These are phyloP conservation scores for Sinopyrophorus schimmeli DNA, from an alignment of 2,888 invertebrate genomes.

Conservation along the genomic window DNA sequence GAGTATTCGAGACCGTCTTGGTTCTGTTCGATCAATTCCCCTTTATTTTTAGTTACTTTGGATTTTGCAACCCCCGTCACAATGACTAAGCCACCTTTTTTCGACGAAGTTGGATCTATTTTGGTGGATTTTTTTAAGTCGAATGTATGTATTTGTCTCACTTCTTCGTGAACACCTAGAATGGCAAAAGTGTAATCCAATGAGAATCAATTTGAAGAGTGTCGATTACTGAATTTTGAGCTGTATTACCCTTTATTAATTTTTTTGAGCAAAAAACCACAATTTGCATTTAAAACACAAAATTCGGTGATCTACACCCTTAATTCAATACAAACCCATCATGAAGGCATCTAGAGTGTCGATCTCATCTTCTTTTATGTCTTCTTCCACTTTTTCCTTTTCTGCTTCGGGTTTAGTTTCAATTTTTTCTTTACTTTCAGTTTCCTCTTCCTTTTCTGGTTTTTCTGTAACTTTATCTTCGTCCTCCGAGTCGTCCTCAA, in stretches of 20 bases:
- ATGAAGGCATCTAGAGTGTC: slow-evolving; percentile 98
- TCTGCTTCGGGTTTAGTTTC: slow-evolving; percentile 35
- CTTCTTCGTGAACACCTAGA: slow-evolving; percentile 70
- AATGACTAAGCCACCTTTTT: slow-evolving; percentile 72
- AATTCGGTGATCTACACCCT: too few species aligned
- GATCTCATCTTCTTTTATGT: slow-evolving; percentile 74
- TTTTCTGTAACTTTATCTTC: slow-evolving; percentile 63
- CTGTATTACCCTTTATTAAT: background rate
- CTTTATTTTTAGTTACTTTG: slow-evolving; percentile 78
- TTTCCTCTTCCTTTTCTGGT: slow-evolving; percentile 42
- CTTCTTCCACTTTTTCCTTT: slow-evolving; percentile 52
- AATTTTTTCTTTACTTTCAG: slow-evolving; percentile 33
- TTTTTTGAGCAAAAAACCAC: too few species aligned
- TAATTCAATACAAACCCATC: slow-evolving; percentile 63
- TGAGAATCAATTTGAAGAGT: background rate
- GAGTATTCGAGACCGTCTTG: slow-evolving; percentile 98
- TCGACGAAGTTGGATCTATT: slow-evolving; percentile 50
- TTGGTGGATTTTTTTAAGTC: slow-evolving; percentile 62
- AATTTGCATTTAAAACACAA: too few species aligned
- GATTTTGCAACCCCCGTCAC: slow-evolving; percentile 85
- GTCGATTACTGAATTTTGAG: background rate
- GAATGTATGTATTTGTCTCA: slow-evolving; percentile 76
- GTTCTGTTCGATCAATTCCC: slow-evolving; percentile 98
- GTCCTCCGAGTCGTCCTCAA: slow-evolving; percentile 96
- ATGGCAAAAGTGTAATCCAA: too few species aligned